A percentile compares a stretch with the other conserved stretches of the same genome.
Evolutionary conservation across 1,140 invertebrate genomes (phyloP).

Genomic region (Aphidius gifuensis): DNA sequence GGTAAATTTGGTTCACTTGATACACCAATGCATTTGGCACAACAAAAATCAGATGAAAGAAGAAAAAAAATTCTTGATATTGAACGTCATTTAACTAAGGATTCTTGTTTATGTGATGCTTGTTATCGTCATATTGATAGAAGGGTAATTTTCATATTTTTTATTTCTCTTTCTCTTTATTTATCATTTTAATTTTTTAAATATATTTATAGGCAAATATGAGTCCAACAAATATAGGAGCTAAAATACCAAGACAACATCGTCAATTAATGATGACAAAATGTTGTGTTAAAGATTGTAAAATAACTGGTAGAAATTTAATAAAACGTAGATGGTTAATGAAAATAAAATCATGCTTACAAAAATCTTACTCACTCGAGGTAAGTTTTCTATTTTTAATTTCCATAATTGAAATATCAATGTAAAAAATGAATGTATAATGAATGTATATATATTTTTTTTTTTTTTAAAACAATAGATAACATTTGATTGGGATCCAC

Average conservation of each 20-base stretch:
- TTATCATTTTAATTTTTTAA: conserved; percentile 7
- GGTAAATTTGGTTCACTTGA: conserved; percentile 81
- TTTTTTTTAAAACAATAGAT: conserved; percentile 32
- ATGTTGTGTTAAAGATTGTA: conserved; percentile 55
- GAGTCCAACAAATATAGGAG: conserved; percentile 45
- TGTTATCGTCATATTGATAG: conserved; percentile 80
- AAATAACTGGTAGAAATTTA: conserved; percentile 63
- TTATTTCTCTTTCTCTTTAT: conserved; percentile 16
- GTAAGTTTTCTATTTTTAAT: background rate
- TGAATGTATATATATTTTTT: background rate
- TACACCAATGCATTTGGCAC: conserved; percentile 80
- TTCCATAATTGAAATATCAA: background rate
- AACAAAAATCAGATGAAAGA: conserved; percentile 74
- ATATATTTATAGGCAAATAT: conserved; percentile 41
- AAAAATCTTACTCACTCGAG: conserved; percentile 51
- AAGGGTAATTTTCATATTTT: conserved; percentile 65
- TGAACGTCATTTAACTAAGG: conserved; percentile 73
- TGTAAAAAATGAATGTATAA: no score
- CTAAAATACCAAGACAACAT: conserved; percentile 48
- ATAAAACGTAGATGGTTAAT: conserved; percentile 75
- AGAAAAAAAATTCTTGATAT: conserved; percentile 73
- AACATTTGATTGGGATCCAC: conserved; percentile 51
- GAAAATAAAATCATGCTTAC: conserved; percentile 68
- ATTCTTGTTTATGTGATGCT: conserved; percentile 80
- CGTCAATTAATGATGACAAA: conserved; percentile 49